These are phyloP conservation scores for Ascidia mentula DNA, from an alignment of 23 tunicate genomes.

Conservation along the genomic window DNA sequence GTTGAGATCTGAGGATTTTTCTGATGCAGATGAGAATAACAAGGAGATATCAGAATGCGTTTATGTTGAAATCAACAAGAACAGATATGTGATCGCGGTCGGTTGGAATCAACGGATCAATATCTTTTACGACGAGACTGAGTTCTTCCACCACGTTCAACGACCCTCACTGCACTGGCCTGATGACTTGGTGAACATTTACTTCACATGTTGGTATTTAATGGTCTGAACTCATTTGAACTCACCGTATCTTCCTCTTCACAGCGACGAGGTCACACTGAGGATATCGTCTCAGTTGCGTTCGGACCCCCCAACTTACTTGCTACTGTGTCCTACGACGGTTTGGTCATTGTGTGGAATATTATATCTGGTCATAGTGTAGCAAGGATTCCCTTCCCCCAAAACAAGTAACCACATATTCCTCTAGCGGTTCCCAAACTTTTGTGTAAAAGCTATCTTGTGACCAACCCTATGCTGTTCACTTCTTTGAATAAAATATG, in stretches of 20 bases:
- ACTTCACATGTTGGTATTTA: not conserved
- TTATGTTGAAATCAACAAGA: constrained; percentile 74
- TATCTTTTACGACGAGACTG: constrained; percentile 78
- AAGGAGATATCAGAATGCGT: constrained; percentile 54
- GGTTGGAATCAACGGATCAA: constrained; percentile 93
- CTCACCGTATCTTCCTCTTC: not conserved
- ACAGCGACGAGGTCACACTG: constrained; percentile 60
- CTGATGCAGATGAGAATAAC: constrained; percentile 31
- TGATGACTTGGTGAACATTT: constrained; percentile 41
- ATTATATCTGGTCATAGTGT: constrained; percentile 78
- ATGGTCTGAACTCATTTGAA: not conserved
- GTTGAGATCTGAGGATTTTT: too few species aligned
- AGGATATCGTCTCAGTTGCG: constrained; percentile 79
- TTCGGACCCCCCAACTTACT: constrained; percentile 68
- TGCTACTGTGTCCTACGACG: constrained; percentile 90
- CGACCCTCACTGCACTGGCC: constrained; percentile 68
- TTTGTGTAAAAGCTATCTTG: too few species aligned
- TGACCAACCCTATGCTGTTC: too few species aligned
- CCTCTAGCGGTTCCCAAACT: too few species aligned
- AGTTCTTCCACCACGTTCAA: constrained; percentile 62
- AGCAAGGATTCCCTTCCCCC: constrained; percentile 37
- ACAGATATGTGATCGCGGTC: constrained; percentile 61
- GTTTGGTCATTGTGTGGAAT: constrained; percentile 91
- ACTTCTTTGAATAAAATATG: too few species aligned
- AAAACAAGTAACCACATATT: constrained; percentile 28